phyloP scores from a whole-genome alignment of 2,797 vertebrate genomes.

The Vespertilio murinus region DNA sequence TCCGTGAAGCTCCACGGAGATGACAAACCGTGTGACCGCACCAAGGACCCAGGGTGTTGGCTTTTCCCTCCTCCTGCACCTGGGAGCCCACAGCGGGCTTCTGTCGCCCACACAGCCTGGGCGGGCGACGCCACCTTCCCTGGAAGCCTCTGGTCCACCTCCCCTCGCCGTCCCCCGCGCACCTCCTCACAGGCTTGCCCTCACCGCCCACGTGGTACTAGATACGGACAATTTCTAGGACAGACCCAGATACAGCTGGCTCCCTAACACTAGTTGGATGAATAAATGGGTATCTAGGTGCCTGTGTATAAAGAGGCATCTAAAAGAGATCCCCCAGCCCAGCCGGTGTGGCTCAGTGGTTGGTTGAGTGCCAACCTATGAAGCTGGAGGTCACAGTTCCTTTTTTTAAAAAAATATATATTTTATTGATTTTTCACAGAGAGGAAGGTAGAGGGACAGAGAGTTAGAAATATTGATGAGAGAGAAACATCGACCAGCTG shows the following conservation, averaged over 20 bases:
- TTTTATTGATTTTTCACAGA: too few species aligned
- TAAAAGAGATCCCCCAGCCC: too few species aligned
- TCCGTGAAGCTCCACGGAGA: neutral
- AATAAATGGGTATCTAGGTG: neutral
- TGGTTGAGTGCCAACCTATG: too few species aligned
- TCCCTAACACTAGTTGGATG: too few species aligned
- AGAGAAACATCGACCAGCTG: too few species aligned
- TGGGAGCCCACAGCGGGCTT: neutral
- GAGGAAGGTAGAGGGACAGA: too few species aligned
- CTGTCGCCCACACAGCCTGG: neutral
- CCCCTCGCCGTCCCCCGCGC: neutral
- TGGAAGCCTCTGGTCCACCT: neutral
- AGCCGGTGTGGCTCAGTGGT: too few species aligned
- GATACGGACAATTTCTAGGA: neutral
- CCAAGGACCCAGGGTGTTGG: neutral
- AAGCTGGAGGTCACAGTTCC: too few species aligned
- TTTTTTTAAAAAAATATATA: too few species aligned
- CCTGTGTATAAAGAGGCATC: neutral
- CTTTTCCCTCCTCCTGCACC: neutral
- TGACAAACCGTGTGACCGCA: neutral
- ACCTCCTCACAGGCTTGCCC: neutral
- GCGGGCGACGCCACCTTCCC: neutral
- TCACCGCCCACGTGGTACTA: neutral
- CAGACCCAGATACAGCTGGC: neutral
- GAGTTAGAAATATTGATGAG: too few species aligned